Conservation (phyloP, 2,797 vertebrate species). For the Lates japonicus region DNA sequence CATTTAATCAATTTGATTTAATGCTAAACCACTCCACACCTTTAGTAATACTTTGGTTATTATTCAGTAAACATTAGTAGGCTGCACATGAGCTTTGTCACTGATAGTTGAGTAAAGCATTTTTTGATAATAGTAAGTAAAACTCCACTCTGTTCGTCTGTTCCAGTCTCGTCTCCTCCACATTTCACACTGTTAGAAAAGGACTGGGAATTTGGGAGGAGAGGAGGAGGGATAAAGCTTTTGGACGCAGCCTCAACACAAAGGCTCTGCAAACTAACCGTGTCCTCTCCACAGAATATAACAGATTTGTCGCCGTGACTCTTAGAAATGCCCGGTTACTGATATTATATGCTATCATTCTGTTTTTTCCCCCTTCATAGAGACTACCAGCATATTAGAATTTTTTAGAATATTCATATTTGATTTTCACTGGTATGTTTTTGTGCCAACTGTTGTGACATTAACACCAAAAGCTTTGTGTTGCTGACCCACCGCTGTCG, state of each 20-base stretch:
- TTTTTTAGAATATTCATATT: background rate
- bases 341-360: background rate
- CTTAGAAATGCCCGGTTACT: background rate
- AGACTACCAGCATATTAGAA: background rate
- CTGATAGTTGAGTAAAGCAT: background rate
- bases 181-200: background rate
- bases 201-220: background rate
- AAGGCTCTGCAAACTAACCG: slow-evolving; percentile 5
- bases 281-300: background rate
- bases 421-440: background rate
- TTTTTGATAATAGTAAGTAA: slow-evolving; percentile 2
- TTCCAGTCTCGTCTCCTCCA: background rate
- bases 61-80: background rate
- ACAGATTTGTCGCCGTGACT: background rate
- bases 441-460: background rate
- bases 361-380: background rate
- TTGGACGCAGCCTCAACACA: background rate
- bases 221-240: background rate
- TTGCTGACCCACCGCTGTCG: slow-evolving; percentile 5
- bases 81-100: slow-evolving; percentile 9
- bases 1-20: background rate
- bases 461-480: background rate
- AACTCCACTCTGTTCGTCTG: background rate
- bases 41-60: background rate
- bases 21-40: background rate